These are phyloP conservation scores for Micrastur ruficollis DNA, from an alignment of 2,797 vertebrate species.

Conservation along the genomic window DNA sequence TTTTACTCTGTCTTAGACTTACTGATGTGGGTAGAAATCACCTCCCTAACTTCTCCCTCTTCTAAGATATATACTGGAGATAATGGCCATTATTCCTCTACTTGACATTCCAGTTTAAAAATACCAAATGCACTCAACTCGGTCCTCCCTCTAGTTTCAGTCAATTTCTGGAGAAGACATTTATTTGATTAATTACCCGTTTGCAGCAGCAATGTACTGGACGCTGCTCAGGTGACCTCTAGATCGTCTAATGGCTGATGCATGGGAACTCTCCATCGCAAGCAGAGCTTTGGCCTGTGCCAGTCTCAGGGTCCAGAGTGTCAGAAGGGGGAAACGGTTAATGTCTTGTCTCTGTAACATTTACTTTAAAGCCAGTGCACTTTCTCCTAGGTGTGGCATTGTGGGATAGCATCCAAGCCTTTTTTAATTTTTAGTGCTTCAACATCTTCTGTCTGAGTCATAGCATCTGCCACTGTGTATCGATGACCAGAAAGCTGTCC, in stretches of 20 bases:
- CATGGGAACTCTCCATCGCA: background rate
- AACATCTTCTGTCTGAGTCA: background rate
- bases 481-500: accelerated
- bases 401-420: background rate
- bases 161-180: background rate
- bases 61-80: background rate
- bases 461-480: background rate
- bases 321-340: background rate
- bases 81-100: background rate
- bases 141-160: background rate
- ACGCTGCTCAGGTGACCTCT: background rate
- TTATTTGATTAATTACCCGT: background rate
- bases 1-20: background rate
- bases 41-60: background rate
- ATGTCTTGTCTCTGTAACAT: background rate
- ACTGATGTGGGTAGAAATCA: background rate
- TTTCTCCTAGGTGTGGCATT: background rate
- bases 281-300: background rate
- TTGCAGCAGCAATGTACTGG: background rate
- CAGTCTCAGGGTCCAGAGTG: background rate
- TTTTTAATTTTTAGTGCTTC: background rate
- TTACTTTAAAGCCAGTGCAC: background rate
- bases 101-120: conserved; percentile 28
- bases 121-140: background rate
- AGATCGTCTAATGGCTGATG: background rate